A percentile compares a stretch with the other conserved stretches of the same genome.
Evolutionary conservation across 1,140 invertebrate species (phyloP).

Genomic region (Cyclargus thomasi): DNA sequence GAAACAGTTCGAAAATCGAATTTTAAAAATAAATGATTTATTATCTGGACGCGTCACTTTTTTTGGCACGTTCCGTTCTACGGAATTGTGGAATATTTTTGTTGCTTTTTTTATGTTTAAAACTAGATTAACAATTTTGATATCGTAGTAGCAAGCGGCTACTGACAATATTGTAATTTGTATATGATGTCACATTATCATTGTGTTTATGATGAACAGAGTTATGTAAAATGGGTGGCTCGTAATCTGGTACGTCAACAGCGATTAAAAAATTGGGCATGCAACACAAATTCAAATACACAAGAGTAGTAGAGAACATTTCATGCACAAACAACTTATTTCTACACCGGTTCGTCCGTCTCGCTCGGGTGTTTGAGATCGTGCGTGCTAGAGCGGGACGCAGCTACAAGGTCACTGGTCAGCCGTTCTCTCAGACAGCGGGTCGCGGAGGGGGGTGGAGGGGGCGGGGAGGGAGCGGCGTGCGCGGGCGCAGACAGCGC

Average conservation of each 20-base stretch:
- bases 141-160: too few species aligned
- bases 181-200: too few species aligned
- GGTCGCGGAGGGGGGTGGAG: conserved; percentile 38
- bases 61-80: background rate
- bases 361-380: conserved; percentile 28
- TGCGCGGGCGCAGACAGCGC: conserved; percentile 59
- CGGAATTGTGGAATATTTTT: background rate
- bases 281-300: conserved; percentile 18
- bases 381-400: conserved; percentile 40
- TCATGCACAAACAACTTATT: conserved; percentile 63
- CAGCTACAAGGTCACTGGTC: conserved; percentile 68
- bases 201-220: background rate
- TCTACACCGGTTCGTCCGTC: conserved; percentile 46
- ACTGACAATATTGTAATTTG: too few species aligned
- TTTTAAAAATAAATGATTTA: background rate
- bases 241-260: background rate
- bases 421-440: conserved; percentile 66
- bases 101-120: background rate
- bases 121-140: too few species aligned
- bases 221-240: background rate
- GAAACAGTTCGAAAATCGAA: background rate
- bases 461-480: conserved; percentile 8
- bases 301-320: conserved; percentile 41
- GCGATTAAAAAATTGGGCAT: conserved; percentile 9
- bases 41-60: background rate